Evolutionary conservation across 1,140 invertebrate genomes (phyloP).

Genomic region (Uloborus diversus): DNA sequence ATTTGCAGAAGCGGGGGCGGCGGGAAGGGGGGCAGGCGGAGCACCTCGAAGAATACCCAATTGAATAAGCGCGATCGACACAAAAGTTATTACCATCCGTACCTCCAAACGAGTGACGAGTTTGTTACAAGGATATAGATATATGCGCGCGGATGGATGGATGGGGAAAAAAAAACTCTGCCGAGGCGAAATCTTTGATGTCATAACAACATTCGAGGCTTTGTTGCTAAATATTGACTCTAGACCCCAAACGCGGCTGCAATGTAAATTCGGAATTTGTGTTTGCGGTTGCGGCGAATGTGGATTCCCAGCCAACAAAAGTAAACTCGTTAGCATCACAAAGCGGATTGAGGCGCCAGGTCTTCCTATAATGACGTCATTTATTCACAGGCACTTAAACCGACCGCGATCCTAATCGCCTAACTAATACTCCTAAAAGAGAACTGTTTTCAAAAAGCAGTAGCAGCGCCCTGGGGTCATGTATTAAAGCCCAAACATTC

Average conservation of each 20-base stretch:
- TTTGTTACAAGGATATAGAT: background rate
- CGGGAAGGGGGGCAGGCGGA: background rate
- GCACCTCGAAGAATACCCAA: slow-evolving; percentile 44
- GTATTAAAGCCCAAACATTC: slow-evolving; percentile 45
- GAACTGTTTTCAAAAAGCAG: background rate
- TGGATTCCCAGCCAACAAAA: slow-evolving; percentile 14
- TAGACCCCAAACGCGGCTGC: slow-evolving; percentile 2
- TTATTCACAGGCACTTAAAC: slow-evolving; percentile 29
- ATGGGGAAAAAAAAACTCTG: background rate
- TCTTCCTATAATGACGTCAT: slow-evolving; percentile 48
- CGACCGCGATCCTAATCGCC: slow-evolving; percentile 25
- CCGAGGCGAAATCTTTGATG: slow-evolving; percentile 42
- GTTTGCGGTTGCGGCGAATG: slow-evolving; percentile 32
- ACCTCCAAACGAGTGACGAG: background rate
- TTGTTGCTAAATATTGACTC: slow-evolving; percentile 56
- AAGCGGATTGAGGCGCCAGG: slow-evolving; percentile 25
- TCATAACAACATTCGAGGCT: slow-evolving; percentile 44
- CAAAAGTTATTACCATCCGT: slow-evolving; percentile 52
- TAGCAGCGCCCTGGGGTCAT: slow-evolving; percentile 31
- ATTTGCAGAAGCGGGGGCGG: slow-evolving; percentile 33
- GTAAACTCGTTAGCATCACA: slow-evolving; percentile 55
- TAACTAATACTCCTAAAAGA: slow-evolving; percentile 39
- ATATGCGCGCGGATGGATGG: background rate
- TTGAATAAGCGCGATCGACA: slow-evolving; percentile 52
- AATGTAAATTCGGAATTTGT: slow-evolving; percentile 55